A percentile compares a stretch with the other conserved stretches of the same genome.
These are phyloP conservation scores for Amphiprion clarkii DNA, from an alignment of 2,797 vertebrate species.

Conservation along the genomic window DNA sequence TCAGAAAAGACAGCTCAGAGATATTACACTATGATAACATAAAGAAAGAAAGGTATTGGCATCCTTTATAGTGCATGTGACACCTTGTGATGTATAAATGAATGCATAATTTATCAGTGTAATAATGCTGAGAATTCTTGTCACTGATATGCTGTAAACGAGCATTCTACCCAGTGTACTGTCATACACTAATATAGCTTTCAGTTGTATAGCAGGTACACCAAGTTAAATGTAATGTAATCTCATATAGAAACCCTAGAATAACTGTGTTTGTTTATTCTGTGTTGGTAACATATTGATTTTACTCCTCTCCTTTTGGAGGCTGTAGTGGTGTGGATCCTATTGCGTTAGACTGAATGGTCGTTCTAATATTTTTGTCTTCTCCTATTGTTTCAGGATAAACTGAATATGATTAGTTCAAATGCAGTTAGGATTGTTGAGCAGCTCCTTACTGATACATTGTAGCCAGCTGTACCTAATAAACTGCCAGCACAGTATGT, in stretches of 20 bases:
- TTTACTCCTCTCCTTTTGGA: not conserved
- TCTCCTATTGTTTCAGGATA: not conserved
- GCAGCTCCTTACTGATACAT: not conserved
- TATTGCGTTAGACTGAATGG: not conserved
- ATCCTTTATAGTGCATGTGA: not conserved
- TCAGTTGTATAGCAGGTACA: not conserved
- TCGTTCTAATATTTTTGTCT: not conserved
- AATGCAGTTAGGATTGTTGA: not conserved
- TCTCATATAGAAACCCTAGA: not conserved
- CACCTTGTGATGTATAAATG: slow-evolving; percentile 4
- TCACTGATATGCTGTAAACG: not conserved
- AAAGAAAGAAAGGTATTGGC: not conserved
- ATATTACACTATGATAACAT: not conserved
- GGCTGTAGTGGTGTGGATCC: not conserved
- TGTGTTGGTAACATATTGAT: slow-evolving; percentile 15
- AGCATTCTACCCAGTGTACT: too few relatives aligned
- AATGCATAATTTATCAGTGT: not conserved
- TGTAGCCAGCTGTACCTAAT: not conserved
- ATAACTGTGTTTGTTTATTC: not conserved
- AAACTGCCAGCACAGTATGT: not conserved
- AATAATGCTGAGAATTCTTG: not conserved
- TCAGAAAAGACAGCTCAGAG: slow-evolving; percentile 18
- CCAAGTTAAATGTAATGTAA: not conserved
- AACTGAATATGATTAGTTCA: not conserved
- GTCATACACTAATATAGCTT: not conserved